Evolutionary conservation across 2,888 invertebrate species (phyloP), one percentile per base, ranked within the genome.

Genomic region (Andrena dorsata): DNA sequence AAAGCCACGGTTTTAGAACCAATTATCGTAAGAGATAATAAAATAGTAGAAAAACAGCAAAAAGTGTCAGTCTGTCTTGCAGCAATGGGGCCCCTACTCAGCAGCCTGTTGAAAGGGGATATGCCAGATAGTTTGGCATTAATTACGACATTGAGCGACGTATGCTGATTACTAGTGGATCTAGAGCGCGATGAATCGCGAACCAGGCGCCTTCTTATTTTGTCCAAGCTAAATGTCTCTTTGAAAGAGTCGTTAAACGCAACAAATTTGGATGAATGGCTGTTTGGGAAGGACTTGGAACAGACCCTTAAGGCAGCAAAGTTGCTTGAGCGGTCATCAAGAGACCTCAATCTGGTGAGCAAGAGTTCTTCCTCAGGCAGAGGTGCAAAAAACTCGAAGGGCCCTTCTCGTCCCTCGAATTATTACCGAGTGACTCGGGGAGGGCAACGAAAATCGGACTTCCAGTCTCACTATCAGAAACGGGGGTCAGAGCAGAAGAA

Each of bases 1-100:
- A 80, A 80, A 35, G 72, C 41, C 41, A 78, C 76, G 41, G 53
- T 81, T 7, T 51, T 73, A n/a, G 84, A 84, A 60, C 69, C 76
- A 10, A 60, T 81, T 26, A 71, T 80, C 32, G 72, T 13, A 56
- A 84, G 80, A 74, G 83, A 82, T 41, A 72, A 70, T 20, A 70
- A 79, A 10, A 72, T 83, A 16, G 68, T 78, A 3, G 78, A 8
- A 78, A 84, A 73, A 32, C 82, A 86, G 64, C 58, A 77, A 32
- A 78, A 83, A 32, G 60, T 85, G 4, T 64, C 79, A 2, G 72
- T 71, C 7, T 80, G 82, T 66, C 58, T 85, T 10, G 58, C 82
- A 32, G 75, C 81, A 10, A 35, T 81, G 26, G 75, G 77, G 8
- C 23, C 70, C 20, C 20, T 68, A 8, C 49, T 86, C n/a, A 70